Evolutionary conservation across 2,113 vertebrate genomes (phyloP).

Genomic region (Camelus bactrianus): DNA sequence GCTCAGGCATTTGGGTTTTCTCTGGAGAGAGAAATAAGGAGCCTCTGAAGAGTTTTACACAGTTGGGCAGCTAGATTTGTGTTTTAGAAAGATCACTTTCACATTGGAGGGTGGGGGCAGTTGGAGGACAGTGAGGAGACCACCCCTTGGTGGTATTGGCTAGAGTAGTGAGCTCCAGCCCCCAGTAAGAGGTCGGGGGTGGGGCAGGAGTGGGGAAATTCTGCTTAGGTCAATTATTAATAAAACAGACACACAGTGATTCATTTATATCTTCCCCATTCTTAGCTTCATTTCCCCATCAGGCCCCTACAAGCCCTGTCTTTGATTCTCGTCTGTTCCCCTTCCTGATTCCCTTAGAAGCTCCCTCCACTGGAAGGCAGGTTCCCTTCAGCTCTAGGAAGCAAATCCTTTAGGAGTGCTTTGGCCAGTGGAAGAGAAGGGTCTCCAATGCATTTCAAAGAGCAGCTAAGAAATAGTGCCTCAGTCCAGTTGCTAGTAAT

Average conservation of each 20-base stretch:
- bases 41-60: background rate
- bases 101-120: fast-evolving
- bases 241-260: slow-evolving; percentile 20
- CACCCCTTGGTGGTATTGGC: background rate
- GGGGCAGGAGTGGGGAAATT: background rate
- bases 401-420: background rate
- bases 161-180: background rate
- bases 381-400: background rate
- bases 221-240: slow-evolving; percentile 43
- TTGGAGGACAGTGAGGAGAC: background rate
- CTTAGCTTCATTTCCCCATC: slow-evolving; percentile 60
- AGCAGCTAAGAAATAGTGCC: background rate
- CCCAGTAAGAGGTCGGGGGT: background rate
- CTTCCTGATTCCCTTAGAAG: background rate
- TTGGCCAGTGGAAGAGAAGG: background rate
- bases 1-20: background rate
- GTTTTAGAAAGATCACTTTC: background rate
- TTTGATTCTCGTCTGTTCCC: slow-evolving; percentile 14
- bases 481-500: background rate
- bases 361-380: background rate
- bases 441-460: background rate
- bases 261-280: slow-evolving; percentile 52
- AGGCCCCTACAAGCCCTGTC: background rate
- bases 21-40: background rate
- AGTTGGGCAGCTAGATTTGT: background rate